A percentile compares a stretch with the other conserved stretches of the same genome.
Conservation (phyloP, 2,888 invertebrate genomes). For the Stenurella melanura region DNA sequence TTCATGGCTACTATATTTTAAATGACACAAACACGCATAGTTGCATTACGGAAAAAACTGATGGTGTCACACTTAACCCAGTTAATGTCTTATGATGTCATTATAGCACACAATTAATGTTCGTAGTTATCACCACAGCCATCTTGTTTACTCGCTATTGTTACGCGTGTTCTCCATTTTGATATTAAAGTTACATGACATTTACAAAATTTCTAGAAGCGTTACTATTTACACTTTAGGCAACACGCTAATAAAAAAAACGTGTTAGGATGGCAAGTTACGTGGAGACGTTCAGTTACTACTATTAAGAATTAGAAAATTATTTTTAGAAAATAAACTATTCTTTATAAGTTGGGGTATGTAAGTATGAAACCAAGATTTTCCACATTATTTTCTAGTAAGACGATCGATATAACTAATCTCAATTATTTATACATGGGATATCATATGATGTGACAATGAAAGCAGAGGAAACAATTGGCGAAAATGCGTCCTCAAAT, state of each 20-base stretch:
- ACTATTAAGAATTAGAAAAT: background rate
- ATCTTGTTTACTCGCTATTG: conserved; percentile 3
- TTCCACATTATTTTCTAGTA: too few species aligned
- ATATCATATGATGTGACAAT: too few species aligned
- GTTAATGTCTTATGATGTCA: conserved; percentile 3
- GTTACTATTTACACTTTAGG: conserved; percentile 18
- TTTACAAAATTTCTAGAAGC: conserved; percentile 22
- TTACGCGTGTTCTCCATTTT: background rate
- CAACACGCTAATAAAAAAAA: background rate
- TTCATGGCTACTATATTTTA: conserved; percentile 13
- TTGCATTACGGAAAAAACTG: conserved; percentile 7
- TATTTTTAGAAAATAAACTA: background rate
- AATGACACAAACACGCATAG: conserved; percentile 15
- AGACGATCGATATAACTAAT: too few species aligned
- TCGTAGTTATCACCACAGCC: background rate
- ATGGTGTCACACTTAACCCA: conserved; percentile 7
- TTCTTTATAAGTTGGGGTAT: too few species aligned
- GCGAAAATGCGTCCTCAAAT: too few species aligned
- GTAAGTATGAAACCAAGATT: too few species aligned
- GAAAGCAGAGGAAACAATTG: too few species aligned
- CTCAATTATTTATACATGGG: too few species aligned
- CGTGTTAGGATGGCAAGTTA: background rate
- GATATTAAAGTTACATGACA: conserved; percentile 7
- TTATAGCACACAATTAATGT: background rate
- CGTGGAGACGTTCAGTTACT: background rate